phyloP scores from a whole-genome alignment of 2,797 vertebrate species.

The Anabas testudineus region DNA sequence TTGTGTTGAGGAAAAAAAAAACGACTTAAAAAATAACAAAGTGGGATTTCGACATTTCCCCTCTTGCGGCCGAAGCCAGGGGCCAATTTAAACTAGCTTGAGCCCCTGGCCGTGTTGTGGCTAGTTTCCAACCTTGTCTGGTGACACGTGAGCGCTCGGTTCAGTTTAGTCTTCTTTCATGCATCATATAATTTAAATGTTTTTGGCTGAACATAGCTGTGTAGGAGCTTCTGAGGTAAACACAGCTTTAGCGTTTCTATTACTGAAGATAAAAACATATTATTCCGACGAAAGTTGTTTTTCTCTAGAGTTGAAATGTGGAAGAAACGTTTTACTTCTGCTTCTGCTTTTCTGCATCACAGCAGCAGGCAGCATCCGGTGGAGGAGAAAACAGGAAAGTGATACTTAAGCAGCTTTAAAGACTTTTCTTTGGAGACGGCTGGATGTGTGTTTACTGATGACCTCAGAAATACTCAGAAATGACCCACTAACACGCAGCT shows the following conservation, averaged over 20 bases:
- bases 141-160: slow-evolving; percentile 48
- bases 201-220: slow-evolving; percentile 49
- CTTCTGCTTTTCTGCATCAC: neutral
- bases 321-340: slow-evolving; percentile 1
- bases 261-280: slow-evolving; percentile 24
- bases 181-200: slow-evolving; percentile 71
- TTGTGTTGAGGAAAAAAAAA: slow-evolving; percentile 42
- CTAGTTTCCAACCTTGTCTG: slow-evolving; percentile 34
- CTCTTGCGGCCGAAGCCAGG: slow-evolving; percentile 20
- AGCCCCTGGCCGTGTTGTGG: slow-evolving; percentile 31
- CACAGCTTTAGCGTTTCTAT: slow-evolving; percentile 37
- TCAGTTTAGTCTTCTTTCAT: slow-evolving; percentile 27
- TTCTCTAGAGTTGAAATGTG: slow-evolving; percentile 14
- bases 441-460: slow-evolving; percentile 5
- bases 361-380: neutral
- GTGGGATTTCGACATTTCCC: slow-evolving; percentile 69
- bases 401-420: neutral
- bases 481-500: slow-evolving; percentile 34
- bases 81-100: slow-evolving; percentile 26
- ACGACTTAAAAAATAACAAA: slow-evolving; percentile 56
- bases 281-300: slow-evolving; percentile 29
- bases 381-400: neutral
- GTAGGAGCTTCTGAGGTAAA: slow-evolving; percentile 58
- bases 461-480: slow-evolving; percentile 1
- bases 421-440: neutral